Percentiles rank a stretch among this genome's conserved stretches.
Conservation (phyloP, 2,888 invertebrate genomes). For the Melanostoma scalare region DNA sequence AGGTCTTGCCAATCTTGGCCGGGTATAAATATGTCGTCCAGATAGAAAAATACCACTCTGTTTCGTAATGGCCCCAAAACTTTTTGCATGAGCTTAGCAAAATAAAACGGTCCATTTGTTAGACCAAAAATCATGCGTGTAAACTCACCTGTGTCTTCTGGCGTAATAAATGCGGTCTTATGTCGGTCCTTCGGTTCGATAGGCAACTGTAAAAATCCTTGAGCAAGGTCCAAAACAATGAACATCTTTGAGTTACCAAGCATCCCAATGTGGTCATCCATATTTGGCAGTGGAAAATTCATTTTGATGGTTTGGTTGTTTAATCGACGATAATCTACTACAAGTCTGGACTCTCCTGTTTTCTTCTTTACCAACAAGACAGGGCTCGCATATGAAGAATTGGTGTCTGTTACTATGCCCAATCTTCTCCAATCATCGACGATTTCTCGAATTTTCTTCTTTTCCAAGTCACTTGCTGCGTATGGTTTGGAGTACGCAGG, state of each 20-base stretch:
- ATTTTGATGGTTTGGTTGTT: conserved; percentile 5
- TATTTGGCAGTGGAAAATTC: background rate
- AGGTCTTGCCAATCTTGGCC: conserved; percentile 18
- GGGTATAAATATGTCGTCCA: conserved; percentile 22
- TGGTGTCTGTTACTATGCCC: conserved; percentile 15
- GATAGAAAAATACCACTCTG: conserved; percentile 20
- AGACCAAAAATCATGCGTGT: conserved; percentile 37
- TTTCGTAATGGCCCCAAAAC: conserved; percentile 14
- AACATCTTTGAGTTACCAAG: conserved; percentile 13
- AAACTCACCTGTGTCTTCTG: conserved; percentile 42
- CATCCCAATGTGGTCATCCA: conserved; percentile 22
- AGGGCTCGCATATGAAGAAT: conserved; percentile 1
- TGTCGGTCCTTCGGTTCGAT: conserved; percentile 23
- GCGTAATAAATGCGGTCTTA: conserved; percentile 31
- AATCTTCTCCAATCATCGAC: conserved; percentile 4
- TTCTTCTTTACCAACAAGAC: conserved; percentile 14
- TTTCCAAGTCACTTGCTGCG: background rate
- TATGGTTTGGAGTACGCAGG: background rate
- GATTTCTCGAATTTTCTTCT: background rate
- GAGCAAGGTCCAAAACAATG: conserved; percentile 18
- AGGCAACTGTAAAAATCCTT: conserved; percentile 30
- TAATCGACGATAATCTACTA: conserved; percentile 5
- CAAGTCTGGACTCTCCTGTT: conserved; percentile 13
- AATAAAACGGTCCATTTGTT: conserved; percentile 41
- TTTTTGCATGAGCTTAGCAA: conserved; percentile 28